These are phyloP conservation scores for Cactoblastis cactorum DNA, from an alignment of 2,888 invertebrate genomes.

Conservation along the genomic window DNA sequence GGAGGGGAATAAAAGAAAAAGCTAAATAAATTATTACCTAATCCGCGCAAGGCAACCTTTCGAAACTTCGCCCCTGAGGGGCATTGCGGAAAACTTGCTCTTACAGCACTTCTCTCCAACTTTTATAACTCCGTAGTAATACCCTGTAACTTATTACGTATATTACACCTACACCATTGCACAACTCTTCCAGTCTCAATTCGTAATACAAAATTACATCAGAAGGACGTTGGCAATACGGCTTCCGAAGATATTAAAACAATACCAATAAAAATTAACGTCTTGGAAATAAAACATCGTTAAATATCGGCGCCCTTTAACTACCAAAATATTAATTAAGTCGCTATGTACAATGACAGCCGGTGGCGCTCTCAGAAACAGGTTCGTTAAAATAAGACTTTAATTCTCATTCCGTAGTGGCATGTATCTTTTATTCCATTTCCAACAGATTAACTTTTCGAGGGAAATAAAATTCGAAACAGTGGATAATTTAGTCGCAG, in stretches of 20 bases:
- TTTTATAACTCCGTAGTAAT: slow-evolving; percentile 47
- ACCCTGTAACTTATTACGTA: slow-evolving; percentile 36
- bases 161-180: slow-evolving; percentile 30
- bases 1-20: slow-evolving; percentile 30
- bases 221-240: not conserved
- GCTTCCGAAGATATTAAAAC: slow-evolving; percentile 29
- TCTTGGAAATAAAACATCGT: slow-evolving; percentile 54
- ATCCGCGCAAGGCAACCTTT: slow-evolving; percentile 48
- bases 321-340: slow-evolving; percentile 52
- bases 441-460: slow-evolving; percentile 9
- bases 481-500: slow-evolving; percentile 26
- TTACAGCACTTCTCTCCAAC: slow-evolving; percentile 45
- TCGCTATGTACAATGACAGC: slow-evolving; percentile 30
- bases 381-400: slow-evolving; percentile 24
- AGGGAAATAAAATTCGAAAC: slow-evolving; percentile 18
- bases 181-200: not conserved
- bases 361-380: slow-evolving; percentile 33
- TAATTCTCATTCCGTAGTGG: slow-evolving; percentile 15
- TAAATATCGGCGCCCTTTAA: slow-evolving; percentile 47
- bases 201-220: not conserved
- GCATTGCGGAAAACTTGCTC: slow-evolving; percentile 34
- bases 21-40: slow-evolving; percentile 58
- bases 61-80: slow-evolving; percentile 38
- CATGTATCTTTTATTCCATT: slow-evolving; percentile 11
- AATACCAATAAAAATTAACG: slow-evolving; percentile 54